These are phyloP conservation scores for Poeciliopsis prolifica DNA, from an alignment of 2,113 vertebrate species.

Conservation along the genomic window DNA sequence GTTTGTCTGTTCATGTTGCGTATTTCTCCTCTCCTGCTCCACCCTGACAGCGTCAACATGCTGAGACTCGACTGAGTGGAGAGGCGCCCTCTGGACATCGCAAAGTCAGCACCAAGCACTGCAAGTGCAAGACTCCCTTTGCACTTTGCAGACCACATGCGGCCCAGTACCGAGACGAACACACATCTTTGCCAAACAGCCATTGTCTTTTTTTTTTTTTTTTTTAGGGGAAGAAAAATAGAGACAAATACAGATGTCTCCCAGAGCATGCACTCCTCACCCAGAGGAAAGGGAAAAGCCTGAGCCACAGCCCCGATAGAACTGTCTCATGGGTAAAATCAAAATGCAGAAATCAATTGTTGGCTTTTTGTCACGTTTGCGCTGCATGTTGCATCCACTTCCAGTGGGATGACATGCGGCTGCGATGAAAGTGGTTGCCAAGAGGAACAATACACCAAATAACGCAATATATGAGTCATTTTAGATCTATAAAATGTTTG, in stretches of 20 bases:
- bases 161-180: slow-evolving; percentile 11
- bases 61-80: slow-evolving; percentile 46
- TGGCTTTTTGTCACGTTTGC: slow-evolving; percentile 51
- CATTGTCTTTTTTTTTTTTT: no score
- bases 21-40: slow-evolving; percentile 24
- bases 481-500: neutral
- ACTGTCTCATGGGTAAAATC: slow-evolving; percentile 45
- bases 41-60: slow-evolving; percentile 33
- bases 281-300: slow-evolving; percentile 23
- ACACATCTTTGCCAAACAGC: slow-evolving; percentile 13
- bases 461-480: slow-evolving; percentile 31
- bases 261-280: slow-evolving; percentile 1
- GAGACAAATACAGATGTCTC: slow-evolving; percentile 19
- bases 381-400: slow-evolving; percentile 50
- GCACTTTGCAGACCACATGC: slow-evolving; percentile 18
- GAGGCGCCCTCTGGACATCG: slow-evolving; percentile 51
- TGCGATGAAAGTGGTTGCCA: slow-evolving; percentile 31
- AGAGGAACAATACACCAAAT: slow-evolving; percentile 44
- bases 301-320: slow-evolving; percentile 4
- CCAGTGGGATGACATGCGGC: slow-evolving; percentile 33
- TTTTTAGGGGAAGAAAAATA: no score
- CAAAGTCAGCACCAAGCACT: slow-evolving; percentile 58
- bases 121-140: slow-evolving; percentile 49
- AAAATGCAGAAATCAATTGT: slow-evolving; percentile 52
- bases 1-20: slow-evolving; percentile 23